phyloP scores from a whole-genome alignment of 2,113 vertebrate species.

The Chaetodon auriga region DNA sequence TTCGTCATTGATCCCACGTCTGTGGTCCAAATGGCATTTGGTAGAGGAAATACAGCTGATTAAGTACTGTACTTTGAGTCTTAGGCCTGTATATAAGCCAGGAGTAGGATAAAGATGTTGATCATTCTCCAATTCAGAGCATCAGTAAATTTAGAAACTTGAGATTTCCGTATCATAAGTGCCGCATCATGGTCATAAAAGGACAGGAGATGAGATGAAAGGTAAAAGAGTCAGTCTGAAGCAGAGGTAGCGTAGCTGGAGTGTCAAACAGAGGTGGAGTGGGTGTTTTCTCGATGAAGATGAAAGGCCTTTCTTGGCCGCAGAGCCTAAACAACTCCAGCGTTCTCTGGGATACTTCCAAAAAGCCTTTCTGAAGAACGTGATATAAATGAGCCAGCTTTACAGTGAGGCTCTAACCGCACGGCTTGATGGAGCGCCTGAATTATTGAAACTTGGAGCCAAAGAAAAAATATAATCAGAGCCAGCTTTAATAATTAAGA shows the following conservation, averaged over 20 bases:
- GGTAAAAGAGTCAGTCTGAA: constrained; percentile 38
- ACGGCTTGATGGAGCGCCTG: neutral
- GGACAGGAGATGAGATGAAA: constrained; percentile 46
- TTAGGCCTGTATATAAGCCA: neutral
- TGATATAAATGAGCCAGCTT: constrained; percentile 36
- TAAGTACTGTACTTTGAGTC: constrained; percentile 14
- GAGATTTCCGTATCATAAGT: constrained; percentile 8
- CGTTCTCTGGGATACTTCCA: constrained; percentile 58
- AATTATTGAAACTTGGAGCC: constrained; percentile 40
- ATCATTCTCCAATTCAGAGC: constrained; percentile 24
- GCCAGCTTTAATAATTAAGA: constrained; percentile 49
- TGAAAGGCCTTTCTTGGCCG: constrained; percentile 56
- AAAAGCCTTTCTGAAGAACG: constrained; percentile 51
- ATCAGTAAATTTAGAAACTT: constrained; percentile 14
- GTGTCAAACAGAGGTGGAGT: constrained; percentile 62
- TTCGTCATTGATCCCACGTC: constrained; percentile 43
- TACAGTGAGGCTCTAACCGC: constrained; percentile 24
- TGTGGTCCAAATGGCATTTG: neutral
- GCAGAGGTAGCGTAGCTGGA: constrained; percentile 17
- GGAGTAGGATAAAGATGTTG: neutral
- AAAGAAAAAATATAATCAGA: neutral
- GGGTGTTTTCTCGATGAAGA: constrained; percentile 52
- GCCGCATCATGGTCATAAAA: constrained; percentile 29
- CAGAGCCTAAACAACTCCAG: constrained; percentile 44
- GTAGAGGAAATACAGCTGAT: neutral